phyloP scores from a whole-genome alignment of 37 sponge, comb jelly and placozoan species.

The Axinella damicornis region DNA sequence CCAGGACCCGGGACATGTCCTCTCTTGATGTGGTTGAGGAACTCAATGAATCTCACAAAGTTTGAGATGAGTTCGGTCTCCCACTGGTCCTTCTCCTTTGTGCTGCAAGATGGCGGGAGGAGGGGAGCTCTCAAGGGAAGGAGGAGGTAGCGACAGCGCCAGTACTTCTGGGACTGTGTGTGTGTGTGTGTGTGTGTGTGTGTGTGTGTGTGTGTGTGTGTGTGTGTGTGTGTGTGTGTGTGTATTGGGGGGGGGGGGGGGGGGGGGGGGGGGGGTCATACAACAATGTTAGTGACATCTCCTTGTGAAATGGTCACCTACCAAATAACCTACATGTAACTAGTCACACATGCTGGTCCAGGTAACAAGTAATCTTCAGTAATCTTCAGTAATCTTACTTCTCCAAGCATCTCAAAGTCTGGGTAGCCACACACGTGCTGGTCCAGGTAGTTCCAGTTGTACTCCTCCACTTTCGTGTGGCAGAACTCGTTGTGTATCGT shows the following conservation, averaged over 20 bases:
- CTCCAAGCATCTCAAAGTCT: slow-evolving; percentile 64
- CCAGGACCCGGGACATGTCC: too few relatives aligned
- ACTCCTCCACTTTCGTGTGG: slow-evolving; percentile 55
- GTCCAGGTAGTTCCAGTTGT: slow-evolving; percentile 90
- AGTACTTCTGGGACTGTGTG: slow-evolving; percentile 67
- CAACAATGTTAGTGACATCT: neutral
- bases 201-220: slow-evolving; percentile 58
- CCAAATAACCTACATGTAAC: neutral
- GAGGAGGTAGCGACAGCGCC: slow-evolving; percentile 69
- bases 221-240: slow-evolving; percentile 51
- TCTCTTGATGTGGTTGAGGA: slow-evolving; percentile 76
- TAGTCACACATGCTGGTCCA: too few relatives aligned
- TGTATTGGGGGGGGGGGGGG: slow-evolving; percentile 22
- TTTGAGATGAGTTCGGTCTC: slow-evolving; percentile 28
- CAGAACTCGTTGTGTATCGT: neutral
- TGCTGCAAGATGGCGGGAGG: neutral
- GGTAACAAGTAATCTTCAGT: too few relatives aligned
- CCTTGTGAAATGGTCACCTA: neutral
- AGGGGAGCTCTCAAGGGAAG: slow-evolving; percentile 42
- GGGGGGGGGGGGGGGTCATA: neutral
- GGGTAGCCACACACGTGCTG: slow-evolving; percentile 75
- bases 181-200: slow-evolving; percentile 55
- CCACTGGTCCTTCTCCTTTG: neutral
- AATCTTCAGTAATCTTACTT: too few relatives aligned
- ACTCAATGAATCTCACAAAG: slow-evolving; percentile 75